Evolutionary conservation across 1,140 invertebrate genomes (phyloP).

Genomic region (Drosophila miranda): DNA sequence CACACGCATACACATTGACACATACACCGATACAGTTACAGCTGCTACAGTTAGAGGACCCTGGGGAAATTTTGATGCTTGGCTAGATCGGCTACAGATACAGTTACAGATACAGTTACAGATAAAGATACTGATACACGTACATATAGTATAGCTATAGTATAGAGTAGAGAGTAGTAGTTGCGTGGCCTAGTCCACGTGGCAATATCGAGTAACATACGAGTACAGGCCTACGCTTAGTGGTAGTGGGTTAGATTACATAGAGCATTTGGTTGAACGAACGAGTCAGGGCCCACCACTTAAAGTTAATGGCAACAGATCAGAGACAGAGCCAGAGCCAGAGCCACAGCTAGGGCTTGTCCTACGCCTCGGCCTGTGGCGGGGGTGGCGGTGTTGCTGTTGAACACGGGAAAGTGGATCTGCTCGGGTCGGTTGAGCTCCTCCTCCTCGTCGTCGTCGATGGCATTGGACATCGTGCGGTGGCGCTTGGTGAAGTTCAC

Average conservation of each 20-base stretch:
- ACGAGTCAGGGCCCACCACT: conserved; percentile 11
- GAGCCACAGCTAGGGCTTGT: conserved; percentile 27
- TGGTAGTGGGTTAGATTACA: conserved; percentile 46
- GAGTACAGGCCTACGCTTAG: conserved; percentile 17
- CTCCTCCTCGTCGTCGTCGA: conserved; percentile 80
- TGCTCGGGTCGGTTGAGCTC: conserved; percentile 80
- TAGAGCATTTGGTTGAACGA: conserved; percentile 40
- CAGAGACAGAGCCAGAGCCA: not conserved
- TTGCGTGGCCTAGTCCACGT: conserved; percentile 53
- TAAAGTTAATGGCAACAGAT: conserved; percentile 52
- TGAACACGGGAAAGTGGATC: conserved; percentile 81
- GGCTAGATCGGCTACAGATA: conserved; percentile 70
- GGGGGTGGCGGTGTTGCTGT: conserved; percentile 31
- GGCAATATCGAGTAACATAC: conserved; percentile 42
- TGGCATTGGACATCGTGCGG: conserved; percentile 73
- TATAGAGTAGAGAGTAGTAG: conserved; percentile 51
- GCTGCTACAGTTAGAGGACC: conserved; percentile 4
- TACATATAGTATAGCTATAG: conserved; percentile 64
- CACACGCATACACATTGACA: conserved; percentile 61
- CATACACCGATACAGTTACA: conserved; percentile 53
- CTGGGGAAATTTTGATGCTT: conserved; percentile 63
- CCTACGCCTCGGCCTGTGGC: conserved; percentile 3
- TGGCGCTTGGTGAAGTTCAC: conserved; percentile 81
- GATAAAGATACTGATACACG: conserved; percentile 50
- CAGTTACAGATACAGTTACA: not conserved